A percentile compares a stretch with the other conserved stretches of the same genome.
Conservation (phyloP, 2,797 vertebrate species). For the Meriones psammophilus region DNA sequence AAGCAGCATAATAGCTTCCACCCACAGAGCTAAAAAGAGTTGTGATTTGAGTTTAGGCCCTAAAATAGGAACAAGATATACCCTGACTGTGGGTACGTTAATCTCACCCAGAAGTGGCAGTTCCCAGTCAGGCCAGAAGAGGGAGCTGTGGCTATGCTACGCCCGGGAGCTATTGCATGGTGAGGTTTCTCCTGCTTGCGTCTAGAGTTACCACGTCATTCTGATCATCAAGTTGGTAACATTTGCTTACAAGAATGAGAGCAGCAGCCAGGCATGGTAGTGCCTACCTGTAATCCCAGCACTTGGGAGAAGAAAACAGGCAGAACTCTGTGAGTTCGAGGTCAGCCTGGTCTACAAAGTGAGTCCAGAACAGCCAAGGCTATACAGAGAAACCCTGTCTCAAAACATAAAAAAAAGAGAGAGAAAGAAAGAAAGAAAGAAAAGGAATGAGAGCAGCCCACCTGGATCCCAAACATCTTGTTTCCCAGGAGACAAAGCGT, state of each 20-base stretch:
- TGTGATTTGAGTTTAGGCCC: background rate
- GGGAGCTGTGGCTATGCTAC: background rate
- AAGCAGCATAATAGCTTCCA: background rate
- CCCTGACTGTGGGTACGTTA: no score
- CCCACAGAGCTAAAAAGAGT: background rate
- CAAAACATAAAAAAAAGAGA: no score
- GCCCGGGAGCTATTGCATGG: background rate
- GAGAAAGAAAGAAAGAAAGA: no score
- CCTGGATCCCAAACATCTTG: conserved; percentile 11
- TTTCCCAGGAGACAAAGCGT: conserved; percentile 34
- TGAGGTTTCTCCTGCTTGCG: background rate
- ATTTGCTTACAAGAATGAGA: background rate
- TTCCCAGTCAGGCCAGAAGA: conserved; percentile 44
- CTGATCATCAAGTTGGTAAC: background rate
- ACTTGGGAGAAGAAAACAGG: no score
- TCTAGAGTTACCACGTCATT: background rate
- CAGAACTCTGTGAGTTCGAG: no score
- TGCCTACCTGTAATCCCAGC: no score
- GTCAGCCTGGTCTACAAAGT: no score
- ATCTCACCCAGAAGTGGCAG: background rate
- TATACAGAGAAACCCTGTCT: no score
- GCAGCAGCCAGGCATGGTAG: no score
- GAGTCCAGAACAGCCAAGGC: no score
- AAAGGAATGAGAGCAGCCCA: background rate
- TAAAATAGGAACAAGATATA: background rate